Evolutionary conservation across 2,888 invertebrate genomes (phyloP).

Genomic region (Apamea anceps): DNA sequence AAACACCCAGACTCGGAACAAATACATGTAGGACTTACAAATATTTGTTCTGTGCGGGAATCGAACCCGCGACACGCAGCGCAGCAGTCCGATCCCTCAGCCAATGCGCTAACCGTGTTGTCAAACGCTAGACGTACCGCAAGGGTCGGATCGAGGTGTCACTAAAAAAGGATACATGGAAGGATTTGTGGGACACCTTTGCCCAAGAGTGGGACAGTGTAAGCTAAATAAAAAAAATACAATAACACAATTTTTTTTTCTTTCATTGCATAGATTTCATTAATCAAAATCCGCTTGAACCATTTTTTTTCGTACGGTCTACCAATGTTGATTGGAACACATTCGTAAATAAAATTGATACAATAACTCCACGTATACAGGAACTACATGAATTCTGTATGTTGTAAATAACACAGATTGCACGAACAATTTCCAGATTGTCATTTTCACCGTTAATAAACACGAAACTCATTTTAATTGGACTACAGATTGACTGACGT

Average conservation of each 20-base stretch:
- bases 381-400: constrained; percentile 6
- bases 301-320: not conserved
- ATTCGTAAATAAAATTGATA: not conserved
- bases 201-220: too few species aligned
- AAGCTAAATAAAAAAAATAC: too few species aligned
- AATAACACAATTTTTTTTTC: too few species aligned
- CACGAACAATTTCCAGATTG: constrained; percentile 13
- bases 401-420: constrained; percentile 23
- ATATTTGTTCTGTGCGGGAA: too few species aligned
- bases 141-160: not conserved
- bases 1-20: too few species aligned
- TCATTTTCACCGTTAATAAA: constrained; percentile 51
- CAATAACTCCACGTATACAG: not conserved
- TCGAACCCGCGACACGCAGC: too few species aligned
- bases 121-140: too few species aligned
- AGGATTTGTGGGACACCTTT: not conserved
- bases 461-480: constrained; percentile 49
- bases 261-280: not conserved
- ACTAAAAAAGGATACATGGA: not conserved
- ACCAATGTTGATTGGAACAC: not conserved
- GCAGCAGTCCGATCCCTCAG: too few species aligned
- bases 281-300: not conserved
- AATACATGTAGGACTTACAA: too few species aligned
- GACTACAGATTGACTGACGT: constrained; percentile 57
- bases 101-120: too few species aligned